Base-by-base conservation (phyloP, 2,797 vertebrate genomes). In the Pangasius larnaudii region DNA sequence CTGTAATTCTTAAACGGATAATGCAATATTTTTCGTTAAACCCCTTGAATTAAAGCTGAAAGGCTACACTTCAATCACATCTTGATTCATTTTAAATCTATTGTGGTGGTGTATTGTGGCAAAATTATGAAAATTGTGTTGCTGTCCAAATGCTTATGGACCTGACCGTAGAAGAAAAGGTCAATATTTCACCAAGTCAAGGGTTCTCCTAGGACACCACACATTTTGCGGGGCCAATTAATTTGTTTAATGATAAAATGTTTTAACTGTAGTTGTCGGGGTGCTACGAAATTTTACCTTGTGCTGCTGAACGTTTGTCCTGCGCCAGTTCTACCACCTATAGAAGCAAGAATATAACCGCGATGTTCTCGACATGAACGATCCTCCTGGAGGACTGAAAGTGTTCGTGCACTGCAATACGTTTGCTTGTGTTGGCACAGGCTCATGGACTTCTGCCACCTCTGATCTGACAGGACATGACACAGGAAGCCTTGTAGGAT, bases 401-500 rank as follows among this genome's bases (percentile, higher is more conserved):
- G 18, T 36, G 77, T 79, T 58, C 5, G 22, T 59, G 39, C 19
- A 5, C 74, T 69, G 30, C 71, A n/a, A 71, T 86, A 87, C 87
- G 88, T 89, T 88, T 85, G 71, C 65, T 86, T 7, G 72, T 84
- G 61, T 87, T 83, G 91, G 90, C 90, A 84, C 91, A 92, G 91
- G 82, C 93, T 90, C 92, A 87, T 74, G 90, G 93, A 94, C 92
- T 93, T 92, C 93, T 92, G 92, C 91, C 92, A 93, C 91, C 88
- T 90, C 91, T 91, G 92, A 95, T 93, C 94, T 94, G 93, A 94
- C 90, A 89, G 85, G 87, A 90, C 87, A 90, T 94, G 93, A 93
- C 93, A 94, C 94, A 94, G 92, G 93, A 95, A 94, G 95, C 92
- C 93, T 93, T 94, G 95, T 96, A 95, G 95, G 94, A 93, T 94